Evolutionary conservation across 2,888 invertebrate genomes (phyloP).

Genomic region (Zhuqinia jingwanae): DNA sequence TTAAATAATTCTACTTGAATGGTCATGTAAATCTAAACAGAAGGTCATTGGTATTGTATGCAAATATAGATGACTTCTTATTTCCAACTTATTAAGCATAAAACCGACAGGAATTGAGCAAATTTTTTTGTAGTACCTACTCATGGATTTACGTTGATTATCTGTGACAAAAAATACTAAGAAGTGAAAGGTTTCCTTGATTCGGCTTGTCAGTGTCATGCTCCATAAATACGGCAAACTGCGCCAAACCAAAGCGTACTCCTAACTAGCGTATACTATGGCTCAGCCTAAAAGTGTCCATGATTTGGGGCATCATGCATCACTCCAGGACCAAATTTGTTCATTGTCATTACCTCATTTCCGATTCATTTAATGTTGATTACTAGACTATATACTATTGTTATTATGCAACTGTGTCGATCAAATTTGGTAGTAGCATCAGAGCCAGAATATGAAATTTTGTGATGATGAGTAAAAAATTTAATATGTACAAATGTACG

Average conservation of each 20-base stretch:
- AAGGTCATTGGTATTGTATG: constrained; percentile 33
- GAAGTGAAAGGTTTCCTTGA: constrained; percentile 70
- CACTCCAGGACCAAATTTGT: constrained; percentile 60
- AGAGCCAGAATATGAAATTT: no score
- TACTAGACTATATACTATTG: no score
- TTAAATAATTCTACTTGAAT: not conserved
- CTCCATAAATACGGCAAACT: constrained; percentile 33
- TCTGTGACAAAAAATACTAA: constrained; percentile 55
- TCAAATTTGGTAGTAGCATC: no score
- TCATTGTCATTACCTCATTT: constrained; percentile 57
- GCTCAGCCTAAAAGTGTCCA: constrained; percentile 19
- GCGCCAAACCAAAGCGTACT: not conserved
- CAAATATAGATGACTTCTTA: not conserved
- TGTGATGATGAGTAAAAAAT: no score
- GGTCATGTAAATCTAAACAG: constrained; percentile 28
- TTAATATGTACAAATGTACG: no score
- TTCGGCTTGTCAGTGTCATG: constrained; percentile 40
- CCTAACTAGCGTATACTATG: not conserved
- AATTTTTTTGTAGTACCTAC: constrained; percentile 39
- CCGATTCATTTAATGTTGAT: constrained; percentile 28
- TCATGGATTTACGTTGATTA: constrained; percentile 2
- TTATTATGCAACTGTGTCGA: constrained; percentile 41
- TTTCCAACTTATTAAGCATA: constrained; percentile 23
- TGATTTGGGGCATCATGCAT: constrained; percentile 48
- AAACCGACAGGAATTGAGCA: constrained; percentile 51